Percentiles rank a stretch among this genome's conserved stretches.
Evolutionary conservation across 2,113 vertebrate genomes (phyloP).

Genomic region (Micronycteris hirsuta): DNA sequence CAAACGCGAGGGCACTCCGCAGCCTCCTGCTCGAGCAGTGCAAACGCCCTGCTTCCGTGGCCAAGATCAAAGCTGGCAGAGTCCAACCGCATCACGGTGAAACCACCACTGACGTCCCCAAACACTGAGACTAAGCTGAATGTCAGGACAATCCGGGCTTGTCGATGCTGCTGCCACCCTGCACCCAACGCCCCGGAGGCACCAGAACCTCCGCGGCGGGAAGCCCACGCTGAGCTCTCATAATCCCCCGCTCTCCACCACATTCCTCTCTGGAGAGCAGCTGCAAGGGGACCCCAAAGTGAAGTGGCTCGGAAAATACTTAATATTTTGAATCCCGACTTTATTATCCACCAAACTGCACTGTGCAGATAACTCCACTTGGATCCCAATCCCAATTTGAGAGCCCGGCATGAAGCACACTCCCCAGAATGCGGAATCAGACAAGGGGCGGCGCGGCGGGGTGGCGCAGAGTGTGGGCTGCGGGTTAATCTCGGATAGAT

Average conservation of each 20-base stretch:
- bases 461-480: constrained; percentile 66
- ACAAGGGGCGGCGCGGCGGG: constrained; percentile 70
- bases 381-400: constrained; percentile 70
- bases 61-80: too few relatives aligned
- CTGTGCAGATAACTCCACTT: constrained; percentile 62
- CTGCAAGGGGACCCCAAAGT: not conserved
- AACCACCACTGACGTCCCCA: not conserved
- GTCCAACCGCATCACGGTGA: rapidly evolving
- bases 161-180: rapidly evolving
- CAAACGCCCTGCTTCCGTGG: rapidly evolving
- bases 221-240: not conserved
- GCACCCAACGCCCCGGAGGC: rapidly evolving
- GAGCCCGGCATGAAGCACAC: constrained; percentile 43
- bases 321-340: constrained; percentile 48
- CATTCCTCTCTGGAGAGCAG: not conserved
- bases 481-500: constrained; percentile 77
- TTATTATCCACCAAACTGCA: constrained; percentile 52
- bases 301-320: constrained; percentile 47
- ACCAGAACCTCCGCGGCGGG: rapidly evolving
- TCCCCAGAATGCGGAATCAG: constrained; percentile 77
- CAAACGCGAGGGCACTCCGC: rapidly evolving
- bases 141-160: not conserved
- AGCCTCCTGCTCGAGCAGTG: rapidly evolving
- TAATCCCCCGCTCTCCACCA: not conserved
- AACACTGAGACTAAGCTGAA: not conserved